Evolutionary conservation across 1,140 invertebrate genomes (phyloP).

Genomic region (Drosophila pandora): DNA sequence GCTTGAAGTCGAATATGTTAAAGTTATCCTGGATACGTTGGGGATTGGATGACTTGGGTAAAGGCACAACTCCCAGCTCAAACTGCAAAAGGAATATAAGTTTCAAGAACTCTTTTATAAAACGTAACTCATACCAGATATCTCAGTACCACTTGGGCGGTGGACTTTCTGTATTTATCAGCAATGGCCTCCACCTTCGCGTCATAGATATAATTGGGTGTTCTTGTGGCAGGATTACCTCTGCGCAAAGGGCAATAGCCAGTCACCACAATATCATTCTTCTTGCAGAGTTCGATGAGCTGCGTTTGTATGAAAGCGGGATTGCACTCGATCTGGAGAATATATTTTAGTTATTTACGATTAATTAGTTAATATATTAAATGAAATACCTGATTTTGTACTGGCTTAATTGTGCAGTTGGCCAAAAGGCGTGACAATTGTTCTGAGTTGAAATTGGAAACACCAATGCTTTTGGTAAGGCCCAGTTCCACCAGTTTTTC

Average conservation of each 20-base stretch:
- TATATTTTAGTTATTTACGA: not conserved
- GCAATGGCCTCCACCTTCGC: constrained; percentile 87
- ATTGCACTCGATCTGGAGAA: constrained; percentile 87
- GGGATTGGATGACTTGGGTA: constrained; percentile 93
- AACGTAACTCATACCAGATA: constrained; percentile 85
- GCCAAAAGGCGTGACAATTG: constrained; percentile 89
- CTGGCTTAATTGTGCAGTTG: constrained; percentile 88
- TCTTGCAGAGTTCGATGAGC: constrained; percentile 88
- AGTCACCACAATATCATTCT: constrained; percentile 88
- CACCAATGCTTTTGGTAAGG: constrained; percentile 89
- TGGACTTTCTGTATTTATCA: constrained; percentile 88
- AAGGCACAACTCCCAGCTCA: constrained; percentile 90
- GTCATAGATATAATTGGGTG: constrained; percentile 88
- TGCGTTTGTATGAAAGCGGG: constrained; percentile 90
- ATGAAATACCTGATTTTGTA: constrained; percentile 87
- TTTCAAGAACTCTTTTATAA: not conserved
- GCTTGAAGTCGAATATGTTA: constrained; percentile 90
- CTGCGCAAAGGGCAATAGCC: constrained; percentile 92
- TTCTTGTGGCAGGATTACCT: constrained; percentile 89
- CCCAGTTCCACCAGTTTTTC: constrained; percentile 89
- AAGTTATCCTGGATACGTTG: constrained; percentile 90
- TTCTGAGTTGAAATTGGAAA: constrained; percentile 93
- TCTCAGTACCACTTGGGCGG: constrained; percentile 88
- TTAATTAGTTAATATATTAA: constrained; percentile 1
- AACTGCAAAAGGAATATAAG: constrained; percentile 84